phyloP scores from a whole-genome alignment of 2,797 vertebrate genomes.

The Petrocephalus schoutedeni region DNA sequence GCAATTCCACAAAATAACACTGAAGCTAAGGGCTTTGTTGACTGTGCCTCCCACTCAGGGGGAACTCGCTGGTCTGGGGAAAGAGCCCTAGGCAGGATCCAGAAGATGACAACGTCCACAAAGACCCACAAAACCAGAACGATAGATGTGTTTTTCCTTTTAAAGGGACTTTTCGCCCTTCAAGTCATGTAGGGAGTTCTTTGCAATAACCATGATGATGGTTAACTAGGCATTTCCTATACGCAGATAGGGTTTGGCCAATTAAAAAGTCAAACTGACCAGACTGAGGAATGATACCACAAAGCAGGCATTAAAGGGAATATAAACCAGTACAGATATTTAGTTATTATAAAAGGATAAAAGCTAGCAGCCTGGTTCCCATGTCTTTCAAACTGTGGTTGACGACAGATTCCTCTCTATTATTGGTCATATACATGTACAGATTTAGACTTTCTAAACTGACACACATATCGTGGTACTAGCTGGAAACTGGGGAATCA shows the following conservation, averaged over 20 bases:
- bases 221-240: constrained; percentile 24
- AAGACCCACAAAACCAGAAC: neutral
- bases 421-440: constrained; percentile 25
- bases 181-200: neutral
- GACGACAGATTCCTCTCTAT: neutral
- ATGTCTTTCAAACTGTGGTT: constrained; percentile 33
- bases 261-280: constrained; percentile 22
- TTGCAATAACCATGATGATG: constrained; percentile 2
- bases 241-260: neutral
- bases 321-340: constrained; percentile 22
- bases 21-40: neutral
- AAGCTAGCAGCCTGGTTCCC: constrained; percentile 18
- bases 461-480: constrained; percentile 18
- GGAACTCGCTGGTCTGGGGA: neutral
- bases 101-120: neutral
- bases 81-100: neutral
- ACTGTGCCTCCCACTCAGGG: neutral
- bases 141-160: neutral
- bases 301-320: constrained; percentile 27
- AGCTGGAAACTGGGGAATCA: constrained; percentile 41
- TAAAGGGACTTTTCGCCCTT: neutral
- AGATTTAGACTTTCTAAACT: constrained; percentile 28
- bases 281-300: constrained; percentile 29
- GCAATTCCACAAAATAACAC: neutral
- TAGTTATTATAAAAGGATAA: constrained; percentile 32